phyloP scores from a whole-genome alignment of 1,140 invertebrate genomes.

The Drosophila dunni region DNA sequence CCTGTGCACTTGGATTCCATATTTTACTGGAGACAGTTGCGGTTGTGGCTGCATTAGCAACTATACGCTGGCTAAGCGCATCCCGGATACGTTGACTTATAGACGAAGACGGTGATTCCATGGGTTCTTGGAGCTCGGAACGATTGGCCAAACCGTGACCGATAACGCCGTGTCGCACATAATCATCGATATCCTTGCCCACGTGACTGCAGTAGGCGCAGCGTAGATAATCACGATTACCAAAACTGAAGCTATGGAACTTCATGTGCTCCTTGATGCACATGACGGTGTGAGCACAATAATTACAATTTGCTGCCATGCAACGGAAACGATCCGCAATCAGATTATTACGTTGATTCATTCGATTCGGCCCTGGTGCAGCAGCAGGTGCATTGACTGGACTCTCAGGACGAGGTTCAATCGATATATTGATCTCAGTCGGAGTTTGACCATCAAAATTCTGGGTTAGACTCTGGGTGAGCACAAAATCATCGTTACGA shows the following conservation, averaged over 20 bases:
- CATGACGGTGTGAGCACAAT: slow-evolving; percentile 52
- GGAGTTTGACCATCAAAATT: slow-evolving; percentile 4
- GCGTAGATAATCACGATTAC: slow-evolving; percentile 32
- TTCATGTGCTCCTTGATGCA: slow-evolving; percentile 61
- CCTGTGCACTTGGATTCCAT: background rate
- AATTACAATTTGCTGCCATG: slow-evolving; percentile 59
- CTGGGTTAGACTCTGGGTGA: slow-evolving; percentile 34
- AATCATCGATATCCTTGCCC: slow-evolving; percentile 54
- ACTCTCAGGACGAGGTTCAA: background rate
- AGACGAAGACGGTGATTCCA: background rate
- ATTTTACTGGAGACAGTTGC: background rate
- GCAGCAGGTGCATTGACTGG: background rate
- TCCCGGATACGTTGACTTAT: slow-evolving; percentile 52
- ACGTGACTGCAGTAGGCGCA: slow-evolving; percentile 55
- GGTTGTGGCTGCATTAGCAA: background rate
- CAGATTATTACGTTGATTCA: background rate
- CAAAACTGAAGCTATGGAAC: slow-evolving; percentile 55
- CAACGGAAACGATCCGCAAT: slow-evolving; percentile 58
- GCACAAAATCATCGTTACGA: slow-evolving; percentile 26
- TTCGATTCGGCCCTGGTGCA: background rate
- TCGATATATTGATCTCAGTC: slow-evolving; percentile 40
- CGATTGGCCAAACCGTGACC: slow-evolving; percentile 45
- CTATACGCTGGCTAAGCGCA: slow-evolving; percentile 32
- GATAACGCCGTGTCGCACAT: slow-evolving; percentile 49
- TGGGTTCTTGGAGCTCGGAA: slow-evolving; percentile 27